Evolutionary conservation across 2,113 vertebrate genomes (phyloP), one percentile per base, ranked within the genome.

Genomic region (Gnathonemus echidnorhynchus): DNA sequence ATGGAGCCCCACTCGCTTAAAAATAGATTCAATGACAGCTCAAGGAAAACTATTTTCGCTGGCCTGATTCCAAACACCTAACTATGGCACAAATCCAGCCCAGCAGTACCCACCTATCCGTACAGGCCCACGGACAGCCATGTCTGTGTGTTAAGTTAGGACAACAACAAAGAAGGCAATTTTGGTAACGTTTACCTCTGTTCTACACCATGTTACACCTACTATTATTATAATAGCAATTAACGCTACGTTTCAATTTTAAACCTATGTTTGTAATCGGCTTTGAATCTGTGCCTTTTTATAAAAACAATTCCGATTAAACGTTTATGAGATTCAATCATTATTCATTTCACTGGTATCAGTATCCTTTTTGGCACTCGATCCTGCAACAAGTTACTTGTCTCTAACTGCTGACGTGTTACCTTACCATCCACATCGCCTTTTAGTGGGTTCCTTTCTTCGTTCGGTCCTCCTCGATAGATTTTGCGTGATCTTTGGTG

Each of bases 11-110:
- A 39, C 74, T 39, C 35, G 6, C 17, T 80, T n/a, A 13, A 15
- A 48, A 88, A 74, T 53, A 56, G 48, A 11, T 53, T 39, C 70
- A 89, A 89, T 56, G 88, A 89, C 74, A 84, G 46, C 49, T 39
- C 50, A 89, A 89, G 88, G 88, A 89, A 31, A 80, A 39, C 88
- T 83, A 89, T 56, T 89, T 89, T 56, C 74, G 24, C 48, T 53
- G 70, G 88, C 66, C 88, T 83, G 88, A 45, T 21, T 87, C 88
- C 88, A 56, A 48, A 88, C 87, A 52, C 13, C 49, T 10, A 87
- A 35, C 24, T 53, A 21, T 39, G 49, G 86, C 86, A 27, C 21
- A 87, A 15, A 31, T 86, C 83, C 42, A 86, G 3, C 2, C 45
- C 84, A 86, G 84, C 24, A n/a, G 10, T 31, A 48, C 11, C 74